Evolutionary conservation across 37 sponge, comb jelly and placozoan genomes (phyloP).

Genomic region (Theonella swinhoei): DNA sequence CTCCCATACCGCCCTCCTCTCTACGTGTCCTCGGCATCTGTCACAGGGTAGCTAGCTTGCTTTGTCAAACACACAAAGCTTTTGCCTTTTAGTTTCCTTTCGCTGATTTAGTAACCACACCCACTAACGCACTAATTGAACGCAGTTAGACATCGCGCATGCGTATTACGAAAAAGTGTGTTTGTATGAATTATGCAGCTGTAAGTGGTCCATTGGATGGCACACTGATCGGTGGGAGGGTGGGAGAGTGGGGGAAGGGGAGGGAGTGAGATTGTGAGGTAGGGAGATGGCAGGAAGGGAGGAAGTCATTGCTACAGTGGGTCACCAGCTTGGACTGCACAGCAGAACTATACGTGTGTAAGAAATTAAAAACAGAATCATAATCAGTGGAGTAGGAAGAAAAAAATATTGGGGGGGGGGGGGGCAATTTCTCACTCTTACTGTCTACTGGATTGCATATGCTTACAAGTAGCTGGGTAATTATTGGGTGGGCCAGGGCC

Average conservation of each 20-base stretch:
- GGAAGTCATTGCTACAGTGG: neutral
- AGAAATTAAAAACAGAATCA: too few species aligned
- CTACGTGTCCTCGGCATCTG: slow-evolving; percentile 4
- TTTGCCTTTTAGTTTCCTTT: neutral
- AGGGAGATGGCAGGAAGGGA: neutral
- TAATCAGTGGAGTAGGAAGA: too few species aligned
- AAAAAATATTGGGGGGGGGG: too few species aligned
- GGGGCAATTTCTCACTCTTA: too few species aligned
- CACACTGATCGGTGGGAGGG: neutral
- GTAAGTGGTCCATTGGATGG: neutral
- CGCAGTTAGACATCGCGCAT: neutral
- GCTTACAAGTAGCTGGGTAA: too few species aligned
- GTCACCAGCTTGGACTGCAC: neutral
- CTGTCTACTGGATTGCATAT: too few species aligned
- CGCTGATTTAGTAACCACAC: neutral
- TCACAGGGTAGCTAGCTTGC: too few species aligned
- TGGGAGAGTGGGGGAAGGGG: neutral
- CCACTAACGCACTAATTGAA: neutral
- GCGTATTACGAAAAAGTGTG: neutral
- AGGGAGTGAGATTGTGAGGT: neutral
- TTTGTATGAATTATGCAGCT: neutral
- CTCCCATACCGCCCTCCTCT: neutral
- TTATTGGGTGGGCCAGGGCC: too few species aligned
- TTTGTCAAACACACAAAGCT: neutral
- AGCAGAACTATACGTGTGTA: neutral